Base-by-base conservation (phyloP, 2,113 vertebrate species). In the Ophthalmotilapia sp. region DNA sequence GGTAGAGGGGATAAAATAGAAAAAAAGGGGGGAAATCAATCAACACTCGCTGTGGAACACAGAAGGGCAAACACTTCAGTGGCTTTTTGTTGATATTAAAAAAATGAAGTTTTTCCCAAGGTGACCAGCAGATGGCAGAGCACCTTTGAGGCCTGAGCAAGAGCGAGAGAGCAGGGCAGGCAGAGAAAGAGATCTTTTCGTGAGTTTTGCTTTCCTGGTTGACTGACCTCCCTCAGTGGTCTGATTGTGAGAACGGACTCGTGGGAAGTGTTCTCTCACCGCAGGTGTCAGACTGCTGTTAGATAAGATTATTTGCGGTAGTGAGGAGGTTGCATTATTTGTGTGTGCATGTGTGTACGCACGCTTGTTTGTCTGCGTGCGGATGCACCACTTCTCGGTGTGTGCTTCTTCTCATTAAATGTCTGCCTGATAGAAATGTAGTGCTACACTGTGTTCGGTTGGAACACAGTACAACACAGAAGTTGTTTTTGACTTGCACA, bases 281-380 rank as follows among this genome's bases (percentile, higher is more conserved):
- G 82, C 94, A 93, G 95, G 94, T 94, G 95, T 95, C 94, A 95
- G 91, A 89, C 94, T 86, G 93, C 93, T 92, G 94, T 90, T 94
- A 91, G 94, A 95, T 95, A 92, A 94, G 93, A 95, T 95, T 95
- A 94, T 95, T 95, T 95, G 93, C 91, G 93, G 87, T 91, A 91
- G 89, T 91, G 86, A 92, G 81, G 84, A 93, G 89, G 88, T 91
- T 91, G 90, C 89, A 93, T 93, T 94, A 86, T 92, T 91, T 40
- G 70, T 70, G 47, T 45, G 81, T 79, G 40, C 36, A 26, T 62
- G 82, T 75, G 58, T 65, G 84, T n/a, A 23, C 68, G 82, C 51
- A n/a, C 29, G 81, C 80, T 33, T n/a, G 33, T 31, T 42, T 56
- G 45, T 49, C 58, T 70, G 40, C 79, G 79, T 17, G 53, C 33